phyloP scores from a whole-genome alignment of 2,113 vertebrate species.

The Pavo muticus region DNA sequence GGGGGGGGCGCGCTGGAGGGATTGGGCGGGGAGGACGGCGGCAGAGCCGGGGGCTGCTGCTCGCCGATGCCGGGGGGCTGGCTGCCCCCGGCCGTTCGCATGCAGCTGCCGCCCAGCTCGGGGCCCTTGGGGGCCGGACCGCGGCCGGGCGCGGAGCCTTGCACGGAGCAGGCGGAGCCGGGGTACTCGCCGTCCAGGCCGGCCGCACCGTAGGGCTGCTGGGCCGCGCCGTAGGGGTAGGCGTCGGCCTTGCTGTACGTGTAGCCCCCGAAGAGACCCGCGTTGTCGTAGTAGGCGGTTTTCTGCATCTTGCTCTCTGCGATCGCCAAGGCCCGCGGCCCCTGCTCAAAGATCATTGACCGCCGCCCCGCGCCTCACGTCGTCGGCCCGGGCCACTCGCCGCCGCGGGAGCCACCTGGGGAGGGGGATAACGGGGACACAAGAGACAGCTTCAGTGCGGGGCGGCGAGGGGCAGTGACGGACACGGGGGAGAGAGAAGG shows the following conservation, averaged over 20 bases:
- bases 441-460: slow-evolving; percentile 44
- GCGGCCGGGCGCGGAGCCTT: slow-evolving; percentile 84
- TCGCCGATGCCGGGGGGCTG: slow-evolving; percentile 86
- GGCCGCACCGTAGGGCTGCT: slow-evolving; percentile 89
- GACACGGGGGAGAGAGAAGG: neutral
- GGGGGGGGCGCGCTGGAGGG: slow-evolving; percentile 86
- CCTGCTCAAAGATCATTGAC: slow-evolving; percentile 94
- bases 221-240: slow-evolving; percentile 88
- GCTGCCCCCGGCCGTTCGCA: slow-evolving; percentile 86
- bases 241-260: slow-evolving; percentile 93
- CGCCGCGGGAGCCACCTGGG: slow-evolving; percentile 69
- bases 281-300: slow-evolving; percentile 96
- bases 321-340: slow-evolving; percentile 83
- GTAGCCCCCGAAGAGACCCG: slow-evolving; percentile 96
- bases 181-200: slow-evolving; percentile 92
- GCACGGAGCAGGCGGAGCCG: slow-evolving; percentile 92
- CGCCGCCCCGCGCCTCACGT: slow-evolving; percentile 81
- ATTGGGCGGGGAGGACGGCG: slow-evolving; percentile 90
- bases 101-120: slow-evolving; percentile 94
- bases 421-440: slow-evolving; percentile 50
- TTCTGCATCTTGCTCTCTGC: slow-evolving; percentile 95
- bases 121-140: slow-evolving; percentile 88
- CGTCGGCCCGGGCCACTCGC: slow-evolving; percentile 82
- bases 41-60: slow-evolving; percentile 87
- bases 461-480: neutral